Base-by-base conservation (phyloP, 2,113 vertebrate genomes). In the Regulus satrapa region DNA sequence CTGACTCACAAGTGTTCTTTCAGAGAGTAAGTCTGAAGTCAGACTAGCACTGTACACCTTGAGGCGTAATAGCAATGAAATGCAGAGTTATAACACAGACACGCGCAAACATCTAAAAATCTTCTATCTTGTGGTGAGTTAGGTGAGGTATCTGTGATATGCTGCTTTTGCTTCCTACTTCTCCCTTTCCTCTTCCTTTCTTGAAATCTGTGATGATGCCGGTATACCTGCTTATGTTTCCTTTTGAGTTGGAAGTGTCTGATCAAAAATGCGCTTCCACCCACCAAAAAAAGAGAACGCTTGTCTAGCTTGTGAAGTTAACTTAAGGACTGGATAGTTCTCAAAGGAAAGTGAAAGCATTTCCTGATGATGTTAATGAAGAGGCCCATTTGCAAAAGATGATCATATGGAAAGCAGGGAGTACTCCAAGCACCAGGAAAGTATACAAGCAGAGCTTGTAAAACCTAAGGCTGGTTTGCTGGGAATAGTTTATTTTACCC, bases 161-260 rank as follows among this genome's bases (percentile, higher is more conserved):
- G 54, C 43, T 86, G 29, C 48, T 73, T 64, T 62, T 63, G 32
- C 28, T 49, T 85, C 67, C 20, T 58, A 7, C 9, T 51, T 14
- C 8, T 25, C 8, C 6, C 2, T 5, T 24, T 7, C 9, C 2
- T 52, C 4, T 5, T 16, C 4, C 6, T 29, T 26, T 49, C 32
- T 40, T 29, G 8, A 56, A 48, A 38, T 29, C 55, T 76, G 62
- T 45, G n/a, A 1, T 76, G 45, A 14, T 91, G 63, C 14, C 77
- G 0, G 2, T 46, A 6, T 58, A 24, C 5, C 0, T 49, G 17
- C 16, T 41, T 28, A 2, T 64, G 15, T 76, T 80, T 78, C 45
- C 10, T 6, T 91, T 87, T 73, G 23, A 51, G 28, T 40, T 81
- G 25, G 29, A 94, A 64, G 29, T 28, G 49, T 24, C 26, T 48